These are phyloP conservation scores for Cyprinodon brontotheroides DNA, from an alignment of 2,113 vertebrate genomes.

Conservation along the genomic window DNA sequence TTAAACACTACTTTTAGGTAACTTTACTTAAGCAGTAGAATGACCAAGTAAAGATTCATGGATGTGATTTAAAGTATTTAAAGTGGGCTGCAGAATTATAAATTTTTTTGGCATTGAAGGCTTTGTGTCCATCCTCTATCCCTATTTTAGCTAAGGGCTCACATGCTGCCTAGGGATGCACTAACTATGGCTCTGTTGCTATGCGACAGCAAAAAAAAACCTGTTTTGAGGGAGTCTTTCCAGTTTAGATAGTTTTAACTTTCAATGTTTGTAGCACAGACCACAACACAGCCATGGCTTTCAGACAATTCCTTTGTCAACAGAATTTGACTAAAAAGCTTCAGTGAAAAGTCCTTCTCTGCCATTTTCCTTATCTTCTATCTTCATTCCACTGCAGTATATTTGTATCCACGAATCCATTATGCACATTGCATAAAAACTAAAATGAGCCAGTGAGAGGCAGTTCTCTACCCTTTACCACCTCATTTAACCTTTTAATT, in stretches of 20 bases:
- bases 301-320: slow-evolving; percentile 37
- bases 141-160: slow-evolving; percentile 51
- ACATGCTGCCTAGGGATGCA: slow-evolving; percentile 37
- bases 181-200: slow-evolving; percentile 61
- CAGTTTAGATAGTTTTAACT: slow-evolving; percentile 58
- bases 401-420: slow-evolving; percentile 52
- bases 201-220: slow-evolving; percentile 59
- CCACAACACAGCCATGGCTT: not conserved
- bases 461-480: slow-evolving; percentile 42
- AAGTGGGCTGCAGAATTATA: slow-evolving; percentile 38
- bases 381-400: slow-evolving; percentile 7
- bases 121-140: slow-evolving; percentile 43
- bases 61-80: slow-evolving; percentile 29
- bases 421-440: slow-evolving; percentile 41
- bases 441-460: slow-evolving; percentile 46
- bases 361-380: not conserved
- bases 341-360: slow-evolving; percentile 18
- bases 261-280: slow-evolving; percentile 41
- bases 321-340: slow-evolving; percentile 36
- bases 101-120: slow-evolving; percentile 48
- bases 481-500: slow-evolving; percentile 76
- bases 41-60: slow-evolving; percentile 42
- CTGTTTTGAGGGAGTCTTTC: slow-evolving; percentile 49
- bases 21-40: slow-evolving; percentile 34
- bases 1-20: slow-evolving; percentile 23